These are phyloP conservation scores for Conus canariensis DNA, from an alignment of 2,888 invertebrate genomes.

Conservation along the genomic window DNA sequence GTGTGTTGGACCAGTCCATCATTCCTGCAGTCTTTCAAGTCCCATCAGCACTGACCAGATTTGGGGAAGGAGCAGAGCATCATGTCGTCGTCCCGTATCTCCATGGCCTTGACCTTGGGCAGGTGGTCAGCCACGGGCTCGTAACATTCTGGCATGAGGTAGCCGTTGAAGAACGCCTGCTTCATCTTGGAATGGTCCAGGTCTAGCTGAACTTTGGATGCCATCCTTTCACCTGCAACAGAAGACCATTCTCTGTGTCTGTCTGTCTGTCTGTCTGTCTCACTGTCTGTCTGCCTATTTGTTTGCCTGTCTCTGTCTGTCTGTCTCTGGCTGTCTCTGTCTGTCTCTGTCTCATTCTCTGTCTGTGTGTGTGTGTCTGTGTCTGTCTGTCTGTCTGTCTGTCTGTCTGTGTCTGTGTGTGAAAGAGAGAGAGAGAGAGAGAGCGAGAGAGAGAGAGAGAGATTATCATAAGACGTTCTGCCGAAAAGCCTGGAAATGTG, in stretches of 20 bases:
- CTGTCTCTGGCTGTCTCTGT: too few relatives aligned
- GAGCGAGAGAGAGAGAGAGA: neutral
- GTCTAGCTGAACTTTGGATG: slow-evolving; percentile 8
- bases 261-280: neutral
- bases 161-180: neutral
- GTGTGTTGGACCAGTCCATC: too few relatives aligned
- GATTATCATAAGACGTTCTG: too few relatives aligned
- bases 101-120: slow-evolving; percentile 38
- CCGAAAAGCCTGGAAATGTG: too few relatives aligned
- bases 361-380: too few relatives aligned
- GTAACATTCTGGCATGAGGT: slow-evolving; percentile 9
- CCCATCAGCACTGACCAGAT: slow-evolving; percentile 36
- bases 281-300: too few relatives aligned
- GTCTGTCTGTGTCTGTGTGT: too few relatives aligned
- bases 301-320: too few relatives aligned
- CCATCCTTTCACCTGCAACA: neutral
- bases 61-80: slow-evolving; percentile 47
- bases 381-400: too few relatives aligned
- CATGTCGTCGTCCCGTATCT: slow-evolving; percentile 39
- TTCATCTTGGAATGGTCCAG: slow-evolving; percentile 19
- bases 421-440: too few relatives aligned
- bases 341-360: too few relatives aligned
- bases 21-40: too few relatives aligned
- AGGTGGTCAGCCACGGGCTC: slow-evolving; percentile 35
- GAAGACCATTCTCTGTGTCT: neutral